A percentile compares a stretch with the other conserved stretches of the same genome.
These are phyloP conservation scores for Hyposoter dolosus DNA, from an alignment of 2,888 invertebrate species.

Conservation along the genomic window DNA sequence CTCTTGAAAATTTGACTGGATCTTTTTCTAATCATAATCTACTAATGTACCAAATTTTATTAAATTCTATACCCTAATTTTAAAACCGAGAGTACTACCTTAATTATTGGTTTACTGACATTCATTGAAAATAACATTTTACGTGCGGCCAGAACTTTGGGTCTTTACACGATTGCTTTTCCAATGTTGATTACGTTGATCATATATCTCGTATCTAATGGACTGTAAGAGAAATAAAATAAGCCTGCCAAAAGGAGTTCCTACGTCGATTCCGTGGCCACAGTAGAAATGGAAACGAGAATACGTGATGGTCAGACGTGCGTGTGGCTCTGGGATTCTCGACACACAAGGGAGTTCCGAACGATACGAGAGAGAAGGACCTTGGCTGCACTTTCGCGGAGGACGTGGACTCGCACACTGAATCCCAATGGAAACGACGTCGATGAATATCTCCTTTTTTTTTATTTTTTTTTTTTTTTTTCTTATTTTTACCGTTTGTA, in stretches of 20 bases:
- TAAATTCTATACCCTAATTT: no score
- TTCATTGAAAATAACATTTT: not conserved
- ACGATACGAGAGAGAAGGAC: conserved; percentile 69
- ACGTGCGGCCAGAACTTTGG: not conserved
- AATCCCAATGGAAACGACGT: conserved; percentile 78
- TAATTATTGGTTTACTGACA: not conserved
- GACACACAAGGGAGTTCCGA: conserved; percentile 45
- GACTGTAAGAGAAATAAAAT: conserved; percentile 5
- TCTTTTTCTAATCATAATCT: no score
- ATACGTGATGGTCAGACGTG: conserved; percentile 66
- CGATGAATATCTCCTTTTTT: conserved; percentile 52
- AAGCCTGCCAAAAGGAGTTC: conserved; percentile 34
- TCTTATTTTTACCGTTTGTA: not conserved
- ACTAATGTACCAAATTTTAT: no score
- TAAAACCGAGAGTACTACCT: not conserved
- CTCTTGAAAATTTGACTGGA: no score
- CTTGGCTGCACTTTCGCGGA: conserved; percentile 82
- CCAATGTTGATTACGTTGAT: not conserved
- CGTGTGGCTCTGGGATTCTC: conserved; percentile 47
- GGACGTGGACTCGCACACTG: conserved; percentile 76
- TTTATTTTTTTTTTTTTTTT: conserved; percentile 33
- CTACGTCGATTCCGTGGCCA: conserved; percentile 41
- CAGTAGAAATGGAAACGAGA: conserved; percentile 69
- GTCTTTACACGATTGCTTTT: not conserved
- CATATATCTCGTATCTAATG: conserved; percentile 20